Percentiles rank a stretch among this genome's conserved stretches.
Conservation (phyloP, 2,888 invertebrate species). For the Caenorhabditis imperialis region DNA sequence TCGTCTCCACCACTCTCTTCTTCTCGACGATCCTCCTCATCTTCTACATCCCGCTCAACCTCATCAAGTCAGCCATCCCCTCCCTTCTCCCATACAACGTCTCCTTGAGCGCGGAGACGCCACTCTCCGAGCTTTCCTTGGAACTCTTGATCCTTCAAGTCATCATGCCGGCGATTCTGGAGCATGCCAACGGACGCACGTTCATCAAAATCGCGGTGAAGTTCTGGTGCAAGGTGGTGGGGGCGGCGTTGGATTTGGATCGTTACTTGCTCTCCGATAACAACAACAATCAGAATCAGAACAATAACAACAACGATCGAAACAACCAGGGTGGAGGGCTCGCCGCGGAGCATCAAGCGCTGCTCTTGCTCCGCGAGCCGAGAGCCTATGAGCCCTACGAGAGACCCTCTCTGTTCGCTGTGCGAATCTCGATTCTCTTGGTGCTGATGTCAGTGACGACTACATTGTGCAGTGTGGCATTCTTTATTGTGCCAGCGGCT, state of each 20-base stretch:
- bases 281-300: slow-evolving; percentile 27
- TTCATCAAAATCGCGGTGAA: slow-evolving; percentile 90
- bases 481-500: slow-evolving; percentile 91
- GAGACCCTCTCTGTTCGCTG: slow-evolving; percentile 87
- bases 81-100: slow-evolving; percentile 95
- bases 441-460: slow-evolving; percentile 88
- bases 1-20: slow-evolving; percentile 89
- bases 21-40: slow-evolving; percentile 95
- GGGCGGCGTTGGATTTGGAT: slow-evolving; percentile 77
- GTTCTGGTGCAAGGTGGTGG: slow-evolving; percentile 78
- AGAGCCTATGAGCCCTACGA: slow-evolving; percentile 88
- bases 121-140: slow-evolving; percentile 92
- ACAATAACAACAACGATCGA: slow-evolving; percentile 22
- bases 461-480: slow-evolving; percentile 87
- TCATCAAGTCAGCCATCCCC: slow-evolving; percentile 87
- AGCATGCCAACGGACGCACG: slow-evolving; percentile 94
- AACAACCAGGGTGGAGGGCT: slow-evolving; percentile 56
- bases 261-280: slow-evolving; percentile 55
- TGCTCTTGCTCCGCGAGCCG: slow-evolving; percentile 86
- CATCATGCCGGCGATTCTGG: slow-evolving; percentile 93
- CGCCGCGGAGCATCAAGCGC: slow-evolving; percentile 80
- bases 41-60: slow-evolving; percentile 93
- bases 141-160: slow-evolving; percentile 88
- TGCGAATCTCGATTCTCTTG: slow-evolving; percentile 82
- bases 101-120: slow-evolving; percentile 82